Conservation (phyloP, 2,113 vertebrate species). For the Meriones unguiculatus region DNA sequence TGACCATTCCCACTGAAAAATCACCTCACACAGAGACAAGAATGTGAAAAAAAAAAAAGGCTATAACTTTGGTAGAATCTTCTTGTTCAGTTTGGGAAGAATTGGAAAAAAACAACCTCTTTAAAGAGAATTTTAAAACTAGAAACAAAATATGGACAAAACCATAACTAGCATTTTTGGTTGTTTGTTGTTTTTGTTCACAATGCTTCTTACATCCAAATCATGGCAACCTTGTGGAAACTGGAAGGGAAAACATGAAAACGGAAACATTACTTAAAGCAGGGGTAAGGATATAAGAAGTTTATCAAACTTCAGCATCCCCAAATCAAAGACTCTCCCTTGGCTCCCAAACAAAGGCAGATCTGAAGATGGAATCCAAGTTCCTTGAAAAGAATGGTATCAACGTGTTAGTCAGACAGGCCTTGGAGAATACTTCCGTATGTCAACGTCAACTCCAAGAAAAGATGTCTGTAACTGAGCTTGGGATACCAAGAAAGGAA, state of each 20-base stretch:
- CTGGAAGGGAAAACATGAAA: background rate
- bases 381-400: background rate
- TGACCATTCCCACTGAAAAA: slow-evolving; percentile 2
- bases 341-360: background rate
- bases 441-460: background rate
- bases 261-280: background rate
- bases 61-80: background rate
- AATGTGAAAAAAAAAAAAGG: background rate
- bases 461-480: background rate
- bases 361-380: background rate
- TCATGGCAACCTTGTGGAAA: background rate
- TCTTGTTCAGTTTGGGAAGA: background rate
- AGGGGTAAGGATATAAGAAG: background rate
- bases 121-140: background rate
- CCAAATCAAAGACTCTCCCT: background rate
- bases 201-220: background rate
- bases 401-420: background rate
- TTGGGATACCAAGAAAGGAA: too few species aligned
- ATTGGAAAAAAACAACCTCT: background rate
- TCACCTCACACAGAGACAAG: slow-evolving; percentile 1
- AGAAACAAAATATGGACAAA: slow-evolving; percentile 33
- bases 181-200: background rate
- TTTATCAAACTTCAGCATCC: background rate
- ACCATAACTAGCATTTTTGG: background rate
- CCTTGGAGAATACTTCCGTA: background rate